Evolutionary conservation across 2,888 invertebrate species (phyloP).

Genomic region (Netelia fuscicornis): DNA sequence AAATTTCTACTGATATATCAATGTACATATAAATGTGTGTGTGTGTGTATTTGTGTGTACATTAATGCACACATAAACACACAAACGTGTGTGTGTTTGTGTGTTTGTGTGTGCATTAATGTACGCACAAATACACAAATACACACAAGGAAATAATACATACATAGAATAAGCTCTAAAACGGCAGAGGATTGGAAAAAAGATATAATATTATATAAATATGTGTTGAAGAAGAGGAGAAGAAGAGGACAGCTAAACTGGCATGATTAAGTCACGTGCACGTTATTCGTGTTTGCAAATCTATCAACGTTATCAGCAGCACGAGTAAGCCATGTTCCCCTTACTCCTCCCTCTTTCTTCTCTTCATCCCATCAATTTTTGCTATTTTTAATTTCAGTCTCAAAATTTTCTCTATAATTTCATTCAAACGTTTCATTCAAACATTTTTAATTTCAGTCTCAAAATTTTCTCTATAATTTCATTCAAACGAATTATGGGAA

Average conservation of each 20-base stretch:
- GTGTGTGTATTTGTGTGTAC: background rate
- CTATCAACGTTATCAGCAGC: constrained; percentile 57
- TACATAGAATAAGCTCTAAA: background rate
- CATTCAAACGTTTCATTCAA: too few relatives aligned
- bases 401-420: background rate
- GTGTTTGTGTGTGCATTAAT: background rate
- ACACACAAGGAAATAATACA: background rate
- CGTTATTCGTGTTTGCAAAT: constrained; percentile 69
- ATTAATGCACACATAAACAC: background rate
- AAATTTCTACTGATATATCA: background rate
- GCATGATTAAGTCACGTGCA: constrained; percentile 64
- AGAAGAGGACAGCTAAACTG: background rate
- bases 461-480: too few relatives aligned
- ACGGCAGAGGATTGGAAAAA: constrained; percentile 5
- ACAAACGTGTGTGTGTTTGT: background rate
- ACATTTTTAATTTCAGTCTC: too few relatives aligned
- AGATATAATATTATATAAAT: constrained; percentile 5
- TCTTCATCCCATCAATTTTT: background rate
- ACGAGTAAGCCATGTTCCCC: constrained; percentile 28
- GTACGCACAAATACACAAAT: background rate
- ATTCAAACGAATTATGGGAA: too few relatives aligned
- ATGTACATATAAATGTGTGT: background rate
- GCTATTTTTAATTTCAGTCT: constrained; percentile 15
- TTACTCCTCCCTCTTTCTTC: constrained; percentile 27
- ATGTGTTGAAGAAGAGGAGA: constrained; percentile 7